Evolutionary conservation across 2,113 vertebrate genomes (phyloP), one percentile per base, ranked within the genome.

Genomic region (Dascyllus trimaculatus): DNA sequence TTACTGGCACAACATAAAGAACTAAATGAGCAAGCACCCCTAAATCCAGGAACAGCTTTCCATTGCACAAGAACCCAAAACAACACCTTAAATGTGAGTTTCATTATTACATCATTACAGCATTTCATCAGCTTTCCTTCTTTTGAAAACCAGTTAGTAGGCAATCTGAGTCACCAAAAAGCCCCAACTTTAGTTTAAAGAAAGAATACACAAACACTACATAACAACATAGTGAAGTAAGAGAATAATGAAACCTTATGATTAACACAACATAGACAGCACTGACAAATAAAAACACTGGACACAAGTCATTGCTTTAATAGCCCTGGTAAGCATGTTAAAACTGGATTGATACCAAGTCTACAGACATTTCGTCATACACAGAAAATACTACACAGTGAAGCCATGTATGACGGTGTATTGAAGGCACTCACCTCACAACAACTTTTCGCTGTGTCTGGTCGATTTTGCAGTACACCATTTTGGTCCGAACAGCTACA

Each of bases 391-490:
- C 2, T 43, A 35, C 2, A 14, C 21, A 45, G 10, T 26, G 24
- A 25, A 71, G 21, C 1, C n/a, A 45, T 5, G 11, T 6, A 18
- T 46, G 11, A 58, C 1, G 9, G 25, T 63, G 19, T 52, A 25
- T 60, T 51, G 8, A 9, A 48, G 17, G 6, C 52, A 75, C 95
- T 95, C 95, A 99, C 98, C 97, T 99, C 92, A 99, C 97, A 85
- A 99, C 94, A 83, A 99, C 98, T 93, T 98, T 99, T 82, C 94
- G 95, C 94, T 99, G 98, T 35, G 97, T 99, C 92, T 99, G 98
- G 94, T 99, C 98, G 77, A 99, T 99, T 96, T 99, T 99, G 95
- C 98, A 98, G 92, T 99, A 98, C 17, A 99, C 96, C 98, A 99
- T 99, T 95, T 99, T 99, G 85, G 97, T 99, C 90, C 97, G 96